Base-by-base conservation (phyloP, 2,113 vertebrate species). In the Tachysurus vachellii region DNA sequence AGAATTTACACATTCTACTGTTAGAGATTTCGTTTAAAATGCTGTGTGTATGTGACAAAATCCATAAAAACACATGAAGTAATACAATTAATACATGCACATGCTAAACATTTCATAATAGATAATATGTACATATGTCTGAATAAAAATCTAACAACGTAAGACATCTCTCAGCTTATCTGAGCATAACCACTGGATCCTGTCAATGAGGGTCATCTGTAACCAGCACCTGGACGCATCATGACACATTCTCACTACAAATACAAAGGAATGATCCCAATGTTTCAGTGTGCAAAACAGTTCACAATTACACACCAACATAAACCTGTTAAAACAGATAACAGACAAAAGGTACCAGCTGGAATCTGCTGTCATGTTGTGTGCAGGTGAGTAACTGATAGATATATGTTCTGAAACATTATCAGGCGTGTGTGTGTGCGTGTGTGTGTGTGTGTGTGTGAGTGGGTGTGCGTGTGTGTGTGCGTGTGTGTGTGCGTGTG, bases 71-170 rank as follows among this genome's bases (percentile, higher is more conserved):
- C 70, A 73, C 12, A 21, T 9, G 11, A 68, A 68, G 88, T 93
- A 87, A 91, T 92, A 93, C 91, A 93, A 93, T 92, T 90, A 92
- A 93, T 92, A 92, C 94, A 94, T 92, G 93, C 90, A 92, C 94
- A 94, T 92, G 93, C 90, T 94, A 93, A 93, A 94, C 92, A 93
- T 91, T 92, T 95, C 90, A 89, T 94, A 94, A 94, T 92, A 93
- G 94, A 81, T 83, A 75, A 90, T 87, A 88, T 91, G 31, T 91
- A 86, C 89, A 89, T 90, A 0, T 9, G 16, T 19, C 14, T 53
- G 16, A 79, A 79, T 56, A 56, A 56, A 79, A 77, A 53, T 77
- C 53, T 53, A 77, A 66, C 19, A 71, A 84, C 36, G 36, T 36
- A 36, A 53, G 53, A 80, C n/a, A 28, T 47, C 56, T 54, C n/a